Evolutionary conservation across 2,113 vertebrate species (phyloP), one percentile per base, ranked within the genome.

Genomic region (Actenoides hombroni): DNA sequence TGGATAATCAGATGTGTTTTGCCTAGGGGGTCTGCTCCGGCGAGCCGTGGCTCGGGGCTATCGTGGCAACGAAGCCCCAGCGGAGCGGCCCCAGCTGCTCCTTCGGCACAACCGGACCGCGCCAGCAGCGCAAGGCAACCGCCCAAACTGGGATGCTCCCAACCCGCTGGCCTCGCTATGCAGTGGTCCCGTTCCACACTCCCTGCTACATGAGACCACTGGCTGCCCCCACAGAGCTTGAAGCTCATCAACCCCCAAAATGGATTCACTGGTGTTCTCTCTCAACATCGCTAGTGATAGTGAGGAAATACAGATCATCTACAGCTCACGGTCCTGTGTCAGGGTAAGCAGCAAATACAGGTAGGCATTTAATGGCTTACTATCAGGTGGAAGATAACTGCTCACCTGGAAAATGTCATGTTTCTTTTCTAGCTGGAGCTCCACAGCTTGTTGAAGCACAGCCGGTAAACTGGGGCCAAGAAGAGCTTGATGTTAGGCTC

Each of bases 111-210:
- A 7, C 25, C 63, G 65, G 16, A 13, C 19, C 2, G 3, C 0
- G 0, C 11, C 2, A 5, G 69, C 49, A 44, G 23, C 1, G 3
- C 33, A n/a, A 25, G 11, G 10, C 7, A 6, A 18, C 5, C 0
- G 7, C 9, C 31, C 75, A 11, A 42, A 1, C 29, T 26, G 54
- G 37, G n/a, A 21, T 71, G 51, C n/a, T 77, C 31, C 53, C 35
- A 6, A 7, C 16, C 6, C 60, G 51, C 6, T 0, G 0, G 35
- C 33, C 56, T n/a, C 49, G 23, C 31, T 1, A 1, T 48, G 17
- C 13, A 29, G 21, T 33, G 39, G 13, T 33, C 44, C 51, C 14
- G 2, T 17, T 46, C 57, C 26, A 9, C 7, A 9, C 40, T 56
- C 29, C 11, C 3, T 3, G 29, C 18, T 7, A 70, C 0, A 0